A percentile compares a stretch with the other conserved stretches of the same genome.
Conservation (phyloP, 2,888 invertebrate species). For the Nudaria mundana region DNA sequence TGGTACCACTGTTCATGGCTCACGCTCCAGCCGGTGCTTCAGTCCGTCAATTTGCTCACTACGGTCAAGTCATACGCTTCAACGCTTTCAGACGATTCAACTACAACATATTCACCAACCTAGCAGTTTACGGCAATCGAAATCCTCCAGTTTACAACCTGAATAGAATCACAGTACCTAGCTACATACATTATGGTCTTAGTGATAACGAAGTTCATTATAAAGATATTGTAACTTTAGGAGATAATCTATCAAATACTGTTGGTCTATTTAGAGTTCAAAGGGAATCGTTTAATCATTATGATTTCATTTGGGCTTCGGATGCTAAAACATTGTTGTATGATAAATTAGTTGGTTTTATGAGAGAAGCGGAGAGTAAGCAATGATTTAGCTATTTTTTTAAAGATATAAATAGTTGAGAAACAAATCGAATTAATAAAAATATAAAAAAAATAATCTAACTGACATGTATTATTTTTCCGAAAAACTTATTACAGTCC, state of each 20-base stretch:
- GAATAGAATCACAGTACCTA: constrained; percentile 32
- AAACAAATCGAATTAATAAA: too few relatives aligned
- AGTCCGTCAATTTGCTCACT: constrained; percentile 50
- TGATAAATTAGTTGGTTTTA: constrained; percentile 23
- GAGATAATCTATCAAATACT: constrained; percentile 31
- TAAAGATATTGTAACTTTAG: constrained; percentile 36
- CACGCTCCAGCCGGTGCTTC: constrained; percentile 53
- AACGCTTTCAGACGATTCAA: constrained; percentile 47
- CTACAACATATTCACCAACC: constrained; percentile 34
- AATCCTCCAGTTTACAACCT: constrained; percentile 47
- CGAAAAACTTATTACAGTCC: too few relatives aligned
- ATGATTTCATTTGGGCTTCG: constrained; percentile 49
- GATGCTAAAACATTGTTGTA: constrained; percentile 38
- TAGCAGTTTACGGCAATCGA: constrained; percentile 36
- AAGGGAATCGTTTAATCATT: constrained; percentile 42
- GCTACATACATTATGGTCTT: constrained; percentile 45
- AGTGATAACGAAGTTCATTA: constrained; percentile 36
- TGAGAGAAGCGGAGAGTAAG: constrained; percentile 39
- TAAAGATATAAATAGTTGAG: too few relatives aligned
- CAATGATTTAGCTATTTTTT: background rate
- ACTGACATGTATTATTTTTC: too few relatives aligned
- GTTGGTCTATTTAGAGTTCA: constrained; percentile 18
- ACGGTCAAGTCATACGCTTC: constrained; percentile 44
- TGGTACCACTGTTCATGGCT: constrained; percentile 47
- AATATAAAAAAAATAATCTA: too few relatives aligned